phyloP scores from a whole-genome alignment of 2,113 vertebrate genomes.

The Perognathus longimembris region DNA sequence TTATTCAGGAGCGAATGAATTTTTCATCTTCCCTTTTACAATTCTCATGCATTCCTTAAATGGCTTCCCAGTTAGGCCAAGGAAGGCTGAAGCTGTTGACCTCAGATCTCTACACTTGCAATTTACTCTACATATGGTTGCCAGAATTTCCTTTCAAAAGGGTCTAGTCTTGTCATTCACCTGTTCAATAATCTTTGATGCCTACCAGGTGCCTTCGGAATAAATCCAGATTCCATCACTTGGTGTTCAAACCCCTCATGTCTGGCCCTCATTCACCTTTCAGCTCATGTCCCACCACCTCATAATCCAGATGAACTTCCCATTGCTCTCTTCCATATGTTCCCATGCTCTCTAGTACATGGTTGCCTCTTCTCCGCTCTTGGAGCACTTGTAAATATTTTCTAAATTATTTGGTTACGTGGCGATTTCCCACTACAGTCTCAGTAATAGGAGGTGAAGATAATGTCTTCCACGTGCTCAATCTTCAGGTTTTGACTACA shows the following conservation, averaged over 20 bases:
- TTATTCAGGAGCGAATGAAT: neutral
- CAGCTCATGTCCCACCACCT: constrained; percentile 68
- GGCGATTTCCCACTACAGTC: neutral
- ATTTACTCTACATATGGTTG: constrained; percentile 73
- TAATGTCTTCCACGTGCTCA: neutral
- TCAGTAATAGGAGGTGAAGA: neutral
- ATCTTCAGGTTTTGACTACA: neutral
- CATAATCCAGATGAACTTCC: constrained; percentile 57
- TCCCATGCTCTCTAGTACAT: neutral
- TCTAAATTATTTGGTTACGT: constrained; percentile 10
- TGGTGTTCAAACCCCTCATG: constrained; percentile 27
- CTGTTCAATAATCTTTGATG: constrained; percentile 81
- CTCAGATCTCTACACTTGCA: constrained; percentile 8
- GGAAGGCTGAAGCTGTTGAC: constrained; percentile 26
- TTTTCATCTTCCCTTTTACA: neutral
- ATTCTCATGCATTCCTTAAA: neutral
- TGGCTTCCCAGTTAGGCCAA: constrained; percentile 1
- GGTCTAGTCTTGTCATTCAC: constrained; percentile 71
- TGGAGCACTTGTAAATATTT: constrained; percentile 53
- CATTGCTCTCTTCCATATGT: constrained; percentile 28
- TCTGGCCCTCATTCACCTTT: constrained; percentile 66
- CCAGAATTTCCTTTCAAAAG: constrained; percentile 78
- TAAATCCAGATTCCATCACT: constrained; percentile 64
- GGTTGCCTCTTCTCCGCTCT: neutral
- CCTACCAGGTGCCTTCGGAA: constrained; percentile 72